These are phyloP conservation scores for Volucella inflata DNA, from an alignment of 2,888 invertebrate genomes.

Conservation along the genomic window DNA sequence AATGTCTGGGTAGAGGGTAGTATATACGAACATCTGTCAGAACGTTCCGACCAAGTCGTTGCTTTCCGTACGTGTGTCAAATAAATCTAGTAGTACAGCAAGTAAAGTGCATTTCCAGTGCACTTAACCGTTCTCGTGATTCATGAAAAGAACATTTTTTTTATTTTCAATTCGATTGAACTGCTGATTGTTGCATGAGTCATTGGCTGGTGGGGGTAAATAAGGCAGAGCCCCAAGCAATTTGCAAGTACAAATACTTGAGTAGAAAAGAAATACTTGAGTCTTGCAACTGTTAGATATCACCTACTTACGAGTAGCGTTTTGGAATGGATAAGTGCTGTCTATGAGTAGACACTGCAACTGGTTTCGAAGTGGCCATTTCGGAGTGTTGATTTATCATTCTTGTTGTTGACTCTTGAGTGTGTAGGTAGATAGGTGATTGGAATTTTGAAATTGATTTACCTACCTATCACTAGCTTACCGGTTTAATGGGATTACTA, in stretches of 20 bases:
- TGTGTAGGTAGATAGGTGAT: slow-evolving; percentile 22
- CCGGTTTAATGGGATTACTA: slow-evolving; percentile 8
- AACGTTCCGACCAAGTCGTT: not conserved
- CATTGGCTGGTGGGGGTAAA: slow-evolving; percentile 4
- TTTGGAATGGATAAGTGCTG: slow-evolving; percentile 26
- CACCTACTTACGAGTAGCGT: slow-evolving; percentile 3
- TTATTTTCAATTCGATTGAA: slow-evolving; percentile 16
- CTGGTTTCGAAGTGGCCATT: slow-evolving; percentile 9
- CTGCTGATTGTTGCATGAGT: slow-evolving; percentile 42
- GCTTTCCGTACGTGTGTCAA: slow-evolving; percentile 11
- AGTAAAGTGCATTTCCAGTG: not conserved
- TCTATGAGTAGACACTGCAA: slow-evolving; percentile 1
- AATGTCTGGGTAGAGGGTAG: too few relatives aligned
- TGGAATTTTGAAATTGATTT: slow-evolving; percentile 22
- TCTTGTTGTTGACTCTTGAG: slow-evolving; percentile 5
- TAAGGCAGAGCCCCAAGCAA: slow-evolving; percentile 15
- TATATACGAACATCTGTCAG: not conserved
- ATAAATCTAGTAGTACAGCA: slow-evolving; percentile 45
- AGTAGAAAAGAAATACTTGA: too few relatives aligned
- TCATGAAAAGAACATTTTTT: slow-evolving; percentile 35
- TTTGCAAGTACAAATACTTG: too few relatives aligned
- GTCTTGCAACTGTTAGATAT: slow-evolving; percentile 3
- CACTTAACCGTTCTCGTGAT: slow-evolving; percentile 25
- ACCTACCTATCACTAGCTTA: not conserved
- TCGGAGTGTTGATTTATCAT: slow-evolving; percentile 17